phyloP scores from a whole-genome alignment of 2,888 invertebrate genomes.

The Cataglyphis albicans region DNA sequence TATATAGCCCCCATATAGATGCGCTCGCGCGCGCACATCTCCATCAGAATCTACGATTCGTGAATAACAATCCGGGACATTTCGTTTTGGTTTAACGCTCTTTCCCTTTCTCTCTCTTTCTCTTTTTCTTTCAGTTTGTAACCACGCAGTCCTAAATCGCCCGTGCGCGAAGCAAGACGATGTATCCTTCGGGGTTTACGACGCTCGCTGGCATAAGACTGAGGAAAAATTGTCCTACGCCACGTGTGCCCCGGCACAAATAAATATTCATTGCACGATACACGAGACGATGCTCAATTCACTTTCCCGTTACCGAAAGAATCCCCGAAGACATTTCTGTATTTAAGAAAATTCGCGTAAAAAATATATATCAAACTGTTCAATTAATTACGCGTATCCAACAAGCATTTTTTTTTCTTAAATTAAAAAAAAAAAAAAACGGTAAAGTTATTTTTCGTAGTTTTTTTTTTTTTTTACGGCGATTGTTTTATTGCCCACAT shows the following conservation, averaged over 20 bases:
- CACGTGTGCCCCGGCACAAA: slow-evolving; percentile 5
- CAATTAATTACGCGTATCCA: not conserved
- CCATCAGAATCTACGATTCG: slow-evolving; percentile 30
- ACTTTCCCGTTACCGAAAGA: not conserved
- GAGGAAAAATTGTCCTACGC: slow-evolving; percentile 29
- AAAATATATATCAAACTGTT: not conserved
- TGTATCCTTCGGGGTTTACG: slow-evolving; percentile 73
- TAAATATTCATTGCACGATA: slow-evolving; percentile 54
- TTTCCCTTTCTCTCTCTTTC: not conserved
- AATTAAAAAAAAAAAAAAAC: not conserved
- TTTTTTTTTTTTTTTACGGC: not conserved
- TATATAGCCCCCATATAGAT: not conserved
- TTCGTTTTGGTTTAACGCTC: slow-evolving; percentile 16
- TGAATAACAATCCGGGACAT: slow-evolving; percentile 22
- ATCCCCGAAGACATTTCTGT: not conserved
- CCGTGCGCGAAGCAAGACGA: slow-evolving; percentile 11
- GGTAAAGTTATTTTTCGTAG: not conserved
- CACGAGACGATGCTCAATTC: not conserved
- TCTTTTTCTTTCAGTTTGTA: not conserved
- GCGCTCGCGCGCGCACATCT: slow-evolving; percentile 1
- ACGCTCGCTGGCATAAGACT: slow-evolving; percentile 60
- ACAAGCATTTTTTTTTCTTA: not conserved
- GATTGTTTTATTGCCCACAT: not conserved
- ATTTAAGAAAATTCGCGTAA: not conserved
- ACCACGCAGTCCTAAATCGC: slow-evolving; percentile 15